phyloP scores from a whole-genome alignment of 2,113 vertebrate genomes.

The Sceloporus tristichus region DNA sequence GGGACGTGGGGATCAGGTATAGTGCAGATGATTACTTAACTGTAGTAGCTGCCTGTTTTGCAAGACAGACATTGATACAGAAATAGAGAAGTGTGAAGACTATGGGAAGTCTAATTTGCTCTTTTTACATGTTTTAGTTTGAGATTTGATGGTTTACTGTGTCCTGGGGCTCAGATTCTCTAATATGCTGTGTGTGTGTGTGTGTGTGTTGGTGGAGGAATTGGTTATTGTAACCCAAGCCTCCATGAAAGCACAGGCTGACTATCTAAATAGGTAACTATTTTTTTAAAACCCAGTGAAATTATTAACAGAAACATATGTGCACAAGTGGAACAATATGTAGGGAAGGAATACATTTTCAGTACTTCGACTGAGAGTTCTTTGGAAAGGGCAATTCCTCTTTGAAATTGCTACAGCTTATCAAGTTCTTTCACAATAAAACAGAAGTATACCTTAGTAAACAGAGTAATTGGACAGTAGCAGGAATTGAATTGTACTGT shows the following conservation, averaged over 20 bases:
- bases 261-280: not conserved
- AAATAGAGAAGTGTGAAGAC: not conserved
- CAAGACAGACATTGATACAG: not conserved
- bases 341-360: not conserved
- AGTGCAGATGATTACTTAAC: not conserved
- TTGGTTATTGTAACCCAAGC: not conserved
- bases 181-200: not conserved
- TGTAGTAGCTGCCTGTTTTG: not conserved
- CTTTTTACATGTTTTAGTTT: not conserved
- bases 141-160: not conserved
- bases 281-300: not conserved
- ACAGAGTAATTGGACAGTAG: not conserved
- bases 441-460: not conserved
- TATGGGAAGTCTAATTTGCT: not conserved
- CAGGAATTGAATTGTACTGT: too few species aligned
- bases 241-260: not conserved
- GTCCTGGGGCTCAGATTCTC: too few species aligned
- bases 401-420: not conserved
- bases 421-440: not conserved
- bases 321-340: not conserved
- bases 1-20: not conserved
- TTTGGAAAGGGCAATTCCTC: not conserved
- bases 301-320: not conserved
- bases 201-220: not conserved
- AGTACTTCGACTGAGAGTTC: not conserved